Evolutionary conservation across 2,888 invertebrate genomes (phyloP).

Genomic region (Apamea epomidion): DNA sequence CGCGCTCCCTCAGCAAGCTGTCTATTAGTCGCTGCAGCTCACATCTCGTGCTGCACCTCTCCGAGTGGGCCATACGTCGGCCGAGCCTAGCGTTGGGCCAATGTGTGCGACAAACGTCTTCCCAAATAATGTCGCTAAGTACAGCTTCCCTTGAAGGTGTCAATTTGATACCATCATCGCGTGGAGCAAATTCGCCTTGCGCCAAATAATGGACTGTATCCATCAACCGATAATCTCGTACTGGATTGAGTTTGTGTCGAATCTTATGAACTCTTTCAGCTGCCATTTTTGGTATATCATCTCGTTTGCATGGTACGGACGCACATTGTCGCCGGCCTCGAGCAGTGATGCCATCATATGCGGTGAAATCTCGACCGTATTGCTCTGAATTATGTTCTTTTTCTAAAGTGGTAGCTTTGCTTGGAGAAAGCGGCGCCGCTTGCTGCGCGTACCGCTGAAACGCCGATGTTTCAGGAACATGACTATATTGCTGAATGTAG

Average conservation of each 20-base stretch:
- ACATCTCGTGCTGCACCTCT: conserved; percentile 80
- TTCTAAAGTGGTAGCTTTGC: conserved; percentile 83
- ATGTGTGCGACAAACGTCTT: conserved; percentile 88
- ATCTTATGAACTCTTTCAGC: conserved; percentile 87
- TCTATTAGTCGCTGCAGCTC: conserved; percentile 87
- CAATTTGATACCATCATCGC: conserved; percentile 87
- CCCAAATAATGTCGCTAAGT: conserved; percentile 88
- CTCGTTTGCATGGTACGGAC: conserved; percentile 85
- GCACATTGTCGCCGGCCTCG: conserved; percentile 85
- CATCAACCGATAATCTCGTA: conserved; percentile 87
- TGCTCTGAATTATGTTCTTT: conserved; percentile 88
- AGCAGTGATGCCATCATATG: conserved; percentile 87
- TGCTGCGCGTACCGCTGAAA: conserved; percentile 84
- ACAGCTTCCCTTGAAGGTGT: conserved; percentile 88
- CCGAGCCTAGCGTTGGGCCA: conserved; percentile 86
- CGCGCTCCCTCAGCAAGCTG: conserved; percentile 83
- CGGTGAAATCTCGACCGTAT: conserved; percentile 86
- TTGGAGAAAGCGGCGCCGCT: conserved; percentile 80
- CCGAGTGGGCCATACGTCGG: conserved; percentile 79
- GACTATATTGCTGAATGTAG: conserved; percentile 87
- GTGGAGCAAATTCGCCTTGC: conserved; percentile 88
- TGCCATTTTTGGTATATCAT: conserved; percentile 82
- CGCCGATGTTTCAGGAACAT: conserved; percentile 86
- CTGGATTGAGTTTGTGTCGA: conserved; percentile 86
- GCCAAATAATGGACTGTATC: conserved; percentile 88